A percentile compares a stretch with the other conserved stretches of the same genome.
These are phyloP conservation scores for Trissolcus japonicus DNA, from an alignment of 2,888 invertebrate genomes.

Conservation along the genomic window DNA sequence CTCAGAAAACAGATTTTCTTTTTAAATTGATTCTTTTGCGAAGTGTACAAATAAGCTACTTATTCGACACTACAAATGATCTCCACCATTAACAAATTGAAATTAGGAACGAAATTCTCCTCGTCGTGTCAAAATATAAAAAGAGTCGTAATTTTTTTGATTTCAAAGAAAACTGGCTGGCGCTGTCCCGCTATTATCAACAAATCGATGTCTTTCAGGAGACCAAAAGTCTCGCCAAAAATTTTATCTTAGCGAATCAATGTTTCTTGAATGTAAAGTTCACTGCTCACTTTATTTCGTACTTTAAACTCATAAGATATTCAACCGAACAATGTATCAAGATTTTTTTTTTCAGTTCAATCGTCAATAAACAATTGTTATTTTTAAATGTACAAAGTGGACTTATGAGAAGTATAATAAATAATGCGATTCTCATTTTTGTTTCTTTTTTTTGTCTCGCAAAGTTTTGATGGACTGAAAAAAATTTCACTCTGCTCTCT, in stretches of 20 bases:
- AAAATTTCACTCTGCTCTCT: too few species aligned
- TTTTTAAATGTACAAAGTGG: too few species aligned
- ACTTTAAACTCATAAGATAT: conserved; percentile 11
- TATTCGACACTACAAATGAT: conserved; percentile 18
- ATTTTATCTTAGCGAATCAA: conserved; percentile 31
- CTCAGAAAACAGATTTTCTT: not conserved
- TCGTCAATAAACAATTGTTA: conserved; percentile 2
- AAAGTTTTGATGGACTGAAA: too few species aligned
- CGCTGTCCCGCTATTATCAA: conserved; percentile 29
- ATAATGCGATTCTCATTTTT: too few species aligned
- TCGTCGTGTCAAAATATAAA: conserved; percentile 7
- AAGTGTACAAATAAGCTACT: conserved; percentile 28
- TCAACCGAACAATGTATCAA: conserved; percentile 6
- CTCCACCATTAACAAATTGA: conserved; percentile 14
- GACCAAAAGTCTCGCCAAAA: conserved; percentile 55
- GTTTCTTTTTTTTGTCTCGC: too few species aligned
- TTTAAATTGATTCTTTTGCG: not conserved
- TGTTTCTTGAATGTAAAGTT: conserved; percentile 33
- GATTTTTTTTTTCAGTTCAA: conserved; percentile 2
- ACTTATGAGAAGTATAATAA: too few species aligned
- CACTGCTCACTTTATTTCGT: conserved; percentile 37
- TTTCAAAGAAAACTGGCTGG: conserved; percentile 16
- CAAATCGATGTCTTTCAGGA: conserved; percentile 46
- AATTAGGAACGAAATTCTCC: conserved; percentile 19
- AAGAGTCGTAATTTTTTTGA: conserved; percentile 7